These are phyloP conservation scores for Odocoileus hemionus DNA, from an alignment of 2,113 vertebrate genomes.

Conservation along the genomic window DNA sequence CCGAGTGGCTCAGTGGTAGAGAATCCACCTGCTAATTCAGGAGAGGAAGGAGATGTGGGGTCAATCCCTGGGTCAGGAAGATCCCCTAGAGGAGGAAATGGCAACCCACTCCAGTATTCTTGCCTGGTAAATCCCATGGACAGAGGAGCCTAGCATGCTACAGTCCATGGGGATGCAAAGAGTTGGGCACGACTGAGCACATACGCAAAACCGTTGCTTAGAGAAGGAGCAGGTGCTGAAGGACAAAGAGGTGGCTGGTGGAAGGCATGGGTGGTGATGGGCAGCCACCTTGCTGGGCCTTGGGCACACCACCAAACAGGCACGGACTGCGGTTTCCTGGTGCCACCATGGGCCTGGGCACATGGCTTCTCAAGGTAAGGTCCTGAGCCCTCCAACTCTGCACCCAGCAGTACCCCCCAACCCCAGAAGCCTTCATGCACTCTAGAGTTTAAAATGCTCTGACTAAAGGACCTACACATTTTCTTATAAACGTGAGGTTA, in stretches of 20 bases:
- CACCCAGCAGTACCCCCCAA: neutral
- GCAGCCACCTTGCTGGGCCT: neutral
- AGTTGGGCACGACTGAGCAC: neutral
- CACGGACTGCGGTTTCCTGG: neutral
- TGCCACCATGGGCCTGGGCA: neutral
- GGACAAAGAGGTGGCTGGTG: neutral
- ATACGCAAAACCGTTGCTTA: neutral
- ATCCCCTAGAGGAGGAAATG: neutral
- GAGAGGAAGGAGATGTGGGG: neutral
- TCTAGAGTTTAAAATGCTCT: neutral
- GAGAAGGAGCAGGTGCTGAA: neutral
- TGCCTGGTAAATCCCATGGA: neutral
- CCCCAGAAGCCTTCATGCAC: neutral
- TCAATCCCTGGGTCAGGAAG: neutral
- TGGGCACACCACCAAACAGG: neutral
- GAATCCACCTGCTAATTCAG: neutral
- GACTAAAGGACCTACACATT: neutral
- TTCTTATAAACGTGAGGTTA: slow-evolving; percentile 27
- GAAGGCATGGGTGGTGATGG: neutral
- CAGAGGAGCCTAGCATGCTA: neutral
- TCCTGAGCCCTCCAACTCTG: neutral
- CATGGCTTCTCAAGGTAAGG: neutral
- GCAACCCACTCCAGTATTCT: neutral
- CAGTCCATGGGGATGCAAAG: neutral
- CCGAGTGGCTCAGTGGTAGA: neutral